Evolutionary conservation across 1,140 invertebrate species (phyloP).

Genomic region (Neoseiulus cucumeris): DNA sequence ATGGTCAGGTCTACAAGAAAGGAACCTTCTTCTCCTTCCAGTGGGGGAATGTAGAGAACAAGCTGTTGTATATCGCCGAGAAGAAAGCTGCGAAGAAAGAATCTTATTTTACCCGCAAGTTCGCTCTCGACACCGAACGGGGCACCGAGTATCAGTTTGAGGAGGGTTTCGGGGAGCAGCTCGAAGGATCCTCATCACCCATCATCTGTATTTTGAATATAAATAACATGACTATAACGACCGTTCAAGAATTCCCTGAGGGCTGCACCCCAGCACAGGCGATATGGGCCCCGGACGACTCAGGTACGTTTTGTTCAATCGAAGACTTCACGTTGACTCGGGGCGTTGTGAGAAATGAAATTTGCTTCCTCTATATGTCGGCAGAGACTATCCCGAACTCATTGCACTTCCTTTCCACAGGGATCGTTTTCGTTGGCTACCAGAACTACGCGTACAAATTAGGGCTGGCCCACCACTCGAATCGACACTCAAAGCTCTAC

Average conservation of each 20-base stretch:
- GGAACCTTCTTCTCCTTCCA: background rate
- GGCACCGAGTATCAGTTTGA: slow-evolving; percentile 7
- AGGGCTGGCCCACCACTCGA: background rate
- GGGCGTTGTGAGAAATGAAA: no score
- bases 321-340: no score
- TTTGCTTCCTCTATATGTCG: no score
- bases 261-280: background rate
- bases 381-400: no score
- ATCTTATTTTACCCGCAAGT: slow-evolving; percentile 1
- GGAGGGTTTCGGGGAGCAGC: background rate
- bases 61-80: slow-evolving; percentile 2
- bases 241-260: background rate
- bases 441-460: background rate
- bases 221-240: background rate
- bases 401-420: background rate
- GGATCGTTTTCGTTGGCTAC: background rate
- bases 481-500: slow-evolving; percentile 1
- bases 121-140: background rate
- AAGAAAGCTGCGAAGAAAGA: slow-evolving; percentile 1
- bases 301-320: no score
- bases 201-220: background rate
- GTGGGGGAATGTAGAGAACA: background rate
- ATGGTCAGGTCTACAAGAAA: background rate
- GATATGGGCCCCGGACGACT: background rate
- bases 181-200: background rate